Percentiles rank a stretch among this genome's conserved stretches.
These are phyloP conservation scores for Telmatochromis brichardi DNA, from an alignment of 2,113 vertebrate genomes.

Conservation along the genomic window DNA sequence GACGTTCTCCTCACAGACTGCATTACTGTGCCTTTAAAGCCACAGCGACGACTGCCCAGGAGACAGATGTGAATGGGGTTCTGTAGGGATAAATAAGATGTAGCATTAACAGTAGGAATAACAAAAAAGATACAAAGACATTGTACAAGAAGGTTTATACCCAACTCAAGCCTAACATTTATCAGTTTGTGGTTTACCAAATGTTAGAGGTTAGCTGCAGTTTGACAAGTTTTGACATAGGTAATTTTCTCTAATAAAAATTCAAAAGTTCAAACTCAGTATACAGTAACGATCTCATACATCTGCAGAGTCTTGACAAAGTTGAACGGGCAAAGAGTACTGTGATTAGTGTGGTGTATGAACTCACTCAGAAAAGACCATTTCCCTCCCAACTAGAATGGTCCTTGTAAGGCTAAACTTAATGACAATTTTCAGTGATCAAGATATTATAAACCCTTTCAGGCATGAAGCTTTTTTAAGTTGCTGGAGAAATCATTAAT, in stretches of 20 bases:
- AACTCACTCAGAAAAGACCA: not conserved
- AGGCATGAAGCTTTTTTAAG: not conserved
- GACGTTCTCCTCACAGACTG: not conserved
- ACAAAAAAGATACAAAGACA: not conserved
- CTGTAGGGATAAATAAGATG: conserved; percentile 33
- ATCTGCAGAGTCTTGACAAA: not conserved
- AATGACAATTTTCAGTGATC: not conserved
- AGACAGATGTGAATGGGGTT: not conserved
- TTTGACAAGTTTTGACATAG: not conserved
- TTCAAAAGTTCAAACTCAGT: not conserved
- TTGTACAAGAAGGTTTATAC: not conserved
- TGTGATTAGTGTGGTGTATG: not conserved
- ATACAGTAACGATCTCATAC: not conserved
- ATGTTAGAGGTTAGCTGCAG: not conserved
- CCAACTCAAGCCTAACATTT: not conserved
- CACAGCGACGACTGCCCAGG: not conserved
- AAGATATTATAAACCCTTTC: not conserved
- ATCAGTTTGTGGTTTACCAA: not conserved
- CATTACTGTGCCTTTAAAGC: not conserved
- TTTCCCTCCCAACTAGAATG: not conserved
- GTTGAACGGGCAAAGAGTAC: not conserved
- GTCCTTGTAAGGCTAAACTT: not conserved
- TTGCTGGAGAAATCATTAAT: not conserved
- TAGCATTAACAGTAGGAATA: not conserved
- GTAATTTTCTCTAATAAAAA: not conserved